Evolutionary conservation across 2,888 invertebrate genomes (phyloP), one percentile per base, ranked within the genome.

Genomic region (Tenthredo notha): DNA sequence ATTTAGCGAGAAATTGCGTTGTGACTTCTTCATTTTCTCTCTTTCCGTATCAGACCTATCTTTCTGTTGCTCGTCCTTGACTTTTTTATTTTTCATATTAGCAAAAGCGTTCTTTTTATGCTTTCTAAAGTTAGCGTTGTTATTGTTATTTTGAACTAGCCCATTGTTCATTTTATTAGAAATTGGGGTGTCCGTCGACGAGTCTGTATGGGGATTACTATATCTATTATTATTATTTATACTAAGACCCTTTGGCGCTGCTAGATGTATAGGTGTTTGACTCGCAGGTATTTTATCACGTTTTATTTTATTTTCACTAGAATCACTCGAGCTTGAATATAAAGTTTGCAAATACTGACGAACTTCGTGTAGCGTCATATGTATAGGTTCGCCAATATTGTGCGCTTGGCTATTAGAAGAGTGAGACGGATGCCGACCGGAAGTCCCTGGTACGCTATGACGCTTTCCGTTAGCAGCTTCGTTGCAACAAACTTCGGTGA

Each of bases 301-400:
- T 87, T 94, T 94, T 61, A 94, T 94, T 91, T 94, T 94, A 86
- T 94, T 93, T 86, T 95, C 95, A 78, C 94, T 95, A 47, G 96
- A 96, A 90, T 96, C 96, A 90, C 96, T 96, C 75, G 96, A 96
- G 92, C 96, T 96, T 54, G 97, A 97, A 92, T 97, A 97, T 70
- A 98, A 94, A 9, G 97, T 97, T 88, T 97, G 97, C 90, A 98
- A 95, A 92, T 97, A 97, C 90, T 97, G 97, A 87, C 97, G 95
- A 91, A 98, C 97, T 94, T 98, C 97, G 89, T 97, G 96, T 85
- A 98, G 94, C 12, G 98, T 97, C 96, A 98, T 96, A 92, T 98
- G 98, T 87, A 97, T 95, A 2, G 96, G 96, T 92, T 98, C 98
- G 2, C 95, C 95, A 84, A 95, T 95, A 80, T 95, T 95, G 86